Conservation (phyloP, 2,797 vertebrate species). For the Buphagus erythrorhynchus region DNA sequence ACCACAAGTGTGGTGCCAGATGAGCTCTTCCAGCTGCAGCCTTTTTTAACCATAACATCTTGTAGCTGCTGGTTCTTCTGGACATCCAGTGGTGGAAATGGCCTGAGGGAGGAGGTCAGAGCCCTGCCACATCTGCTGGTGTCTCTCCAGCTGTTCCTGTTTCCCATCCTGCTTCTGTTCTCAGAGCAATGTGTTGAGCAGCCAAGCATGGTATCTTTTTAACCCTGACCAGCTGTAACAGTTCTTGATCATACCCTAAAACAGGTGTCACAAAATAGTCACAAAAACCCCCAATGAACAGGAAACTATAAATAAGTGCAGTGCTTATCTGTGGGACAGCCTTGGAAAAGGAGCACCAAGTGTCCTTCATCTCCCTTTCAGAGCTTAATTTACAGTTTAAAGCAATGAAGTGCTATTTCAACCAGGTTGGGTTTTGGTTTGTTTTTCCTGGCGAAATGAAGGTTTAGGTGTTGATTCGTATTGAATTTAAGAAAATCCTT, state of each 20-base stretch:
- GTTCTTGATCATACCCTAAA: not conserved
- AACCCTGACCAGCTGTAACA: not conserved
- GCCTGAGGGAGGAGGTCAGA: not conserved
- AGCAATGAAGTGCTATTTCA: not conserved
- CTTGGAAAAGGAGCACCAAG: not conserved
- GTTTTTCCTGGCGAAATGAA: not conserved
- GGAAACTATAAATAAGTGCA: not conserved
- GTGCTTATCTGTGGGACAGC: not conserved
- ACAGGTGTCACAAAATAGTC: not conserved
- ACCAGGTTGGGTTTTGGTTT: fast-evolving
- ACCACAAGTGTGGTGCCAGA: fast-evolving
- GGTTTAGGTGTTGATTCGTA: not conserved
- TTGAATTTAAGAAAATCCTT: not conserved
- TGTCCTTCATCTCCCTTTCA: not conserved
- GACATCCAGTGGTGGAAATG: not conserved
- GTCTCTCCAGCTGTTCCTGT: not conserved
- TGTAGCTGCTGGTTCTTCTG: not conserved
- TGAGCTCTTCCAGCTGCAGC: not conserved
- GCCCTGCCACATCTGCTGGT: not conserved
- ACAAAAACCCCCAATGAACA: fast-evolving
- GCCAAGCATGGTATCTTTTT: not conserved
- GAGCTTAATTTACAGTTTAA: not conserved
- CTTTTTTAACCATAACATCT: not conserved
- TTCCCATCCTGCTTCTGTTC: not conserved
- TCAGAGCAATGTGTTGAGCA: not conserved